Evolutionary conservation across 2,113 vertebrate species (phyloP).

Genomic region (Zosterops japonicus): DNA sequence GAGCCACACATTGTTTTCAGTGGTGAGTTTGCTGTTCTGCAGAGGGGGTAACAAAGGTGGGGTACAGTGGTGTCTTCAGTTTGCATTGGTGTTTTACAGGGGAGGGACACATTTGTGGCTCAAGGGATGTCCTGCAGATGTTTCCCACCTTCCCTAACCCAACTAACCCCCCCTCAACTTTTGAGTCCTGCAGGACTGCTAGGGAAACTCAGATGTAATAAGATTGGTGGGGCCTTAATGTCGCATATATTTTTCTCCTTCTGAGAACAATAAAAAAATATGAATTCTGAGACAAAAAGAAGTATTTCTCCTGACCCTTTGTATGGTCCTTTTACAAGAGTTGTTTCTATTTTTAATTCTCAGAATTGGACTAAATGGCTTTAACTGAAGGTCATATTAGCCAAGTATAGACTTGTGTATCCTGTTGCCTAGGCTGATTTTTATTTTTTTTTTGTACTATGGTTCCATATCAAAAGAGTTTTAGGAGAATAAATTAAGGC

Average conservation of each 20-base stretch:
- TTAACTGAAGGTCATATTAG: background rate
- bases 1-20: background rate
- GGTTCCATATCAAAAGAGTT: background rate
- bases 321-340: background rate
- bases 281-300: background rate
- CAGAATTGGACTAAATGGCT: background rate
- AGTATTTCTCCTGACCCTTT: background rate
- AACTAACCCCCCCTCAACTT: background rate
- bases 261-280: background rate
- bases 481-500: background rate
- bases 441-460: background rate
- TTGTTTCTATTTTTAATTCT: background rate
- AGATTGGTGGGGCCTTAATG: background rate
- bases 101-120: background rate
- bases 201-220: accelerated
- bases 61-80: background rate
- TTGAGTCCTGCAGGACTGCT: background rate
- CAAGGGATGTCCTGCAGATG: background rate
- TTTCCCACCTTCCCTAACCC: background rate
- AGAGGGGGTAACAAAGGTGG: background rate
- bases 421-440: background rate
- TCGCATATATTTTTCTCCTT: background rate
- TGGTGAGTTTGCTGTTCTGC: background rate
- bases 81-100: background rate
- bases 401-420: background rate